These are phyloP conservation scores for Drosophila kanapiae DNA, from an alignment of 1,140 invertebrate genomes.

Conservation along the genomic window DNA sequence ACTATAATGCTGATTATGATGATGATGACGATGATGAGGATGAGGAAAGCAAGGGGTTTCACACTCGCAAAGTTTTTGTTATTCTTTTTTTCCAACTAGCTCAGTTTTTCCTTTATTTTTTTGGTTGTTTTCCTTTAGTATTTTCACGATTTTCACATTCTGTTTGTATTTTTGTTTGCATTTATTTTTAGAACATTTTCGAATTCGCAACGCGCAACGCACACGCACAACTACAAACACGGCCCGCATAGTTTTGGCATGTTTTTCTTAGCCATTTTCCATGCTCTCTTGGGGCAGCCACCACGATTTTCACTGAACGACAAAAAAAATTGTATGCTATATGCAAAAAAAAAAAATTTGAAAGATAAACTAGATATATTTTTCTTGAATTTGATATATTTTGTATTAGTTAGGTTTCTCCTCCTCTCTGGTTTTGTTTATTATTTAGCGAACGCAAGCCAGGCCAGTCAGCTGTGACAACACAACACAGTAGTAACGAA, in stretches of 20 bases:
- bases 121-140: constrained; percentile 34
- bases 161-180: constrained; percentile 74
- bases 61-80: constrained; percentile 17
- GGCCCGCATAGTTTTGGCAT: constrained; percentile 69
- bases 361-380: not conserved
- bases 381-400: not conserved
- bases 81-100: constrained; percentile 44
- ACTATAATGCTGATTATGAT: constrained; percentile 17
- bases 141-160: constrained; percentile 57
- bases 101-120: constrained; percentile 44
- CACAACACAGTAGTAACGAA: constrained; percentile 35
- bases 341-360: constrained; percentile 16
- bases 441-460: constrained; percentile 25
- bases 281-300: constrained; percentile 8
- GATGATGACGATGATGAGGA: constrained; percentile 17
- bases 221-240: constrained; percentile 35
- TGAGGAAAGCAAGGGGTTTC: constrained; percentile 15
- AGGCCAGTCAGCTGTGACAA: constrained; percentile 53
- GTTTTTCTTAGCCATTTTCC: constrained; percentile 50
- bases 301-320: constrained; percentile 44
- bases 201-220: constrained; percentile 69
- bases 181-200: constrained; percentile 81
- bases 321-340: constrained; percentile 16
- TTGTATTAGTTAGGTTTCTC: constrained; percentile 1
- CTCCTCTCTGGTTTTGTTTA: constrained; percentile 9